Base-by-base conservation (phyloP, 2,888 invertebrate genomes). In the Diabrotica balteata region DNA sequence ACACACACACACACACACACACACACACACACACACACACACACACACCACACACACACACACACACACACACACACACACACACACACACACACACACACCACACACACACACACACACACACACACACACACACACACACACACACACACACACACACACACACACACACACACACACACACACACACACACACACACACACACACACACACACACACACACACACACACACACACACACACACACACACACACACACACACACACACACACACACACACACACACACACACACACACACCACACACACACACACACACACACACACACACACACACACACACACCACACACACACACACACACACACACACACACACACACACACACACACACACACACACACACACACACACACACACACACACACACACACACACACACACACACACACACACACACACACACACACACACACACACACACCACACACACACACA, bases 131-230 rank as follows among this genome's bases (percentile, higher is more conserved):
- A n/a, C n/a, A n/a, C n/a, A n/a, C n/a, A n/a, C n/a, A n/a, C n/a
- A n/a, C n/a, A n/a, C n/a, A n/a, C n/a, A n/a, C n/a, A n/a, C n/a
- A n/a, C n/a, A n/a, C n/a, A n/a, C n/a, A n/a, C n/a, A n/a, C n/a
- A n/a, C n/a, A n/a, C n/a, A n/a, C n/a, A n/a, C n/a, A n/a, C n/a
- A n/a, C n/a, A n/a, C n/a, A n/a, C n/a, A n/a, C n/a, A n/a, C n/a
- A n/a, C n/a, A n/a, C n/a, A n/a, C 46, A 9, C 46, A 46, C 46
- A 46, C 46, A 46, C 46, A 46, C 46, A 46, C 46, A 46, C 46
- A 46, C 46, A 46, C 46, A 46, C 46, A 46, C 46, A 46, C 46
- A 46, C 46, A 46, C 46, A 46, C 46, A 46, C 46, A 46, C 46
- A 46, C 46, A 46, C 46, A 46, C 46, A 46, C 46, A 46, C 46